Evolutionary conservation across 2,113 vertebrate genomes (phyloP), one percentile per base, ranked within the genome.

Genomic region (Oplegnathus fasciatus): DNA sequence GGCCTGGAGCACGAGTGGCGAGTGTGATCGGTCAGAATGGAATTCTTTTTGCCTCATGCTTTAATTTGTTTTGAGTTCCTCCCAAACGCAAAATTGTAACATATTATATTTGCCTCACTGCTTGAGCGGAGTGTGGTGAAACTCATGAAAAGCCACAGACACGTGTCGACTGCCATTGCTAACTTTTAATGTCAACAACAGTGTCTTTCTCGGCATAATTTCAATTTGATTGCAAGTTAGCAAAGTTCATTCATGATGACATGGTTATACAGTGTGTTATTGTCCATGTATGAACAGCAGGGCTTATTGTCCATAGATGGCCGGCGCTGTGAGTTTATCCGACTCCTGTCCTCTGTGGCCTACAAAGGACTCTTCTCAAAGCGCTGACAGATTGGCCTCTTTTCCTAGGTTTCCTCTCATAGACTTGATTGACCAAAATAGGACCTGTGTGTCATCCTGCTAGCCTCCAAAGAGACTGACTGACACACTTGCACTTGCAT

Each of bases 281-380:
- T 94, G 89, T 93, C 75, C 50, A 37, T 75, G 73, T 85, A 80
- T 83, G 82, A 93, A 93, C 91, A 93, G 88, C 85, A 54, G 71
- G 71, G 57, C 68, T 80, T 81, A 88, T 93, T 92, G 90, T 92
- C 74, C 80, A 86, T 91, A 92, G 89, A 93, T 76, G 70, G 77
- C 75, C n/a, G 28, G 73, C 52, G 15, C 83, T 89, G 78, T 34
- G 84, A 92, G 92, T 93, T 88, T 91, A 89, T 91, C 86, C 79
- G 68, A 91, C 91, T 92, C 88, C 74, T 88, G 87, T 92, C 92
- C 93, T 93, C 88, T 73, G 81, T 80, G 90, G 88, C 83, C 76
- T 75, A 88, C 86, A 92, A 91, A 94, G 88, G 74, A 80, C 78
- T 88, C 72, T 78, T 91, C 87, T 92, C 85, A 91, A 86, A 84